Evolutionary conservation across 2,888 invertebrate species (phyloP).

Genomic region (Blastobasis lacticolella): DNA sequence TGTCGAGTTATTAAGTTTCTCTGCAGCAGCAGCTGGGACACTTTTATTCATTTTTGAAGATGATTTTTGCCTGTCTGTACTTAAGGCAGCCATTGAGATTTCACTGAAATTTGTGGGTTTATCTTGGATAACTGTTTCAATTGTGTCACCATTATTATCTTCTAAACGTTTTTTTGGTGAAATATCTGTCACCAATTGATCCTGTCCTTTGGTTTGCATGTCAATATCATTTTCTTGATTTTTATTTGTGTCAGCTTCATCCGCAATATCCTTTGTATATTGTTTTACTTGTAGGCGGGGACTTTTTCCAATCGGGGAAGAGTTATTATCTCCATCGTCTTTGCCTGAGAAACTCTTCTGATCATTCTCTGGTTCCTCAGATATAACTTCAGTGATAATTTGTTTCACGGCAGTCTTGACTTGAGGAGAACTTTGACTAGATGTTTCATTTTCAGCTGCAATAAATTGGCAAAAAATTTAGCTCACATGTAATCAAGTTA

Average conservation of each 20-base stretch:
- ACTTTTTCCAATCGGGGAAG: slow-evolving; percentile 22
- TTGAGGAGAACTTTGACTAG: no score
- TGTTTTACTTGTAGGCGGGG: slow-evolving; percentile 19
- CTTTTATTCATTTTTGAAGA: slow-evolving; percentile 36
- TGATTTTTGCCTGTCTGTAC: slow-evolving; percentile 21
- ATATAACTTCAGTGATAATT: slow-evolving; percentile 30
- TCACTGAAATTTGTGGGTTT: slow-evolving; percentile 26
- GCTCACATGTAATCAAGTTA: slow-evolving; percentile 3
- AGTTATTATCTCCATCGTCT: slow-evolving; percentile 6
- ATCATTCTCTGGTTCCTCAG: slow-evolving; percentile 39
- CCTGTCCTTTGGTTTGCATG: background rate
- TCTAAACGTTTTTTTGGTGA: no score
- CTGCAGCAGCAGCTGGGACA: slow-evolving; percentile 21
- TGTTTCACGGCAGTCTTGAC: slow-evolving; percentile 17
- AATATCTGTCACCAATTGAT: no score
- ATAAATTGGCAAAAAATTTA: slow-evolving; percentile 11
- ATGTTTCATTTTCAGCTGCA: slow-evolving; percentile 25
- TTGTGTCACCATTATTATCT: no score
- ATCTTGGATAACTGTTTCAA: slow-evolving; percentile 1
- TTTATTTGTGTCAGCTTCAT: slow-evolving; percentile 10
- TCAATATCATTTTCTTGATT: slow-evolving; percentile 10
- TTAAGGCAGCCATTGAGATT: slow-evolving; percentile 31
- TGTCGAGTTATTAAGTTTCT: slow-evolving; percentile 20
- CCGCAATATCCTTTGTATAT: slow-evolving; percentile 17
- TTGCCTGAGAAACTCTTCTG: slow-evolving; percentile 14